Evolutionary conservation across 2,888 invertebrate species (phyloP), one percentile per base, ranked within the genome.

Genomic region (Cryptocheilus praepositus): DNA sequence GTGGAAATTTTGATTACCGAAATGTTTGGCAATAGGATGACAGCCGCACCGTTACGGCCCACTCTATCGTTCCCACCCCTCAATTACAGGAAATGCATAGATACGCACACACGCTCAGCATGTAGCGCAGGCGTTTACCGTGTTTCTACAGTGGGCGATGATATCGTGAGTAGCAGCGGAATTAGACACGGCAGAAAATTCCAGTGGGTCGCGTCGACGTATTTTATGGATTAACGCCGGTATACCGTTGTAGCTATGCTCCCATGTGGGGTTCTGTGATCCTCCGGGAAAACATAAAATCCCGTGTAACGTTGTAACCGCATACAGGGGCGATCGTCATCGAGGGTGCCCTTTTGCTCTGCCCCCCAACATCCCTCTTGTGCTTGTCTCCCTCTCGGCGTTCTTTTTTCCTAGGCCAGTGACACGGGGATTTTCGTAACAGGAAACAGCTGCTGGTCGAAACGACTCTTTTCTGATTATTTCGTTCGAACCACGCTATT

Each of bases 371-470:
- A 36, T 43, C 44, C 64, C 64, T 59, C 56, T 16, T 44, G 69
- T 59, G 58, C 49, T 22, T 46, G 55, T 61, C 28, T 8, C 58
- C 49, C 56, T 60, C 49, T 25, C 64, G 73, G 58, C 61, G 55
- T 49, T 63, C 66, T 28, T 49, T 62, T 59, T 46, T 57, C 36
- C 43, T 53, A 36, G 15, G 19, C 49, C 22, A 36, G 19, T 56
- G 52, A 49, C 51, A 5, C 46, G 28, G 56, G 56, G 16, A 64
- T 62, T 83, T 79, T 80, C 76, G 67, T 72, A 76, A 79, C 83
- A 82, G 85, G 86, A 85, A 86, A 77, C 86, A 86, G 85, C 86
- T 86, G 86, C 75, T 72, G 51, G 70, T 53, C 19, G 53, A 58
- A 66, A 65, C 59, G 78, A 77, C 71, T 71, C 70, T 81, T 77